Conservation (phyloP, 2,888 invertebrate species). For the Eupithecia pulchellata region DNA sequence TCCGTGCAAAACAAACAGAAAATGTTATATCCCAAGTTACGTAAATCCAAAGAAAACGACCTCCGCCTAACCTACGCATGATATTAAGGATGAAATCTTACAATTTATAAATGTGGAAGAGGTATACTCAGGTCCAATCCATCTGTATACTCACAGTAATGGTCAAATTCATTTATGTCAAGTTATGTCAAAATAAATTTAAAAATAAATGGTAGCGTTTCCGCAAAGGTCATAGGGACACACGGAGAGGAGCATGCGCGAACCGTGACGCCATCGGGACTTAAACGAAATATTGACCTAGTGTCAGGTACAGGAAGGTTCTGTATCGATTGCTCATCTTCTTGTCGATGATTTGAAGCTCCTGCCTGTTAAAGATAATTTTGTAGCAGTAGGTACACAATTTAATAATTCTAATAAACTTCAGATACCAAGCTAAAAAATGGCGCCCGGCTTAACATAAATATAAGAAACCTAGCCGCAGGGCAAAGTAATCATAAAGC, state of each 20-base stretch:
- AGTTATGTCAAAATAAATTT: neutral
- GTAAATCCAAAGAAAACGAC: neutral
- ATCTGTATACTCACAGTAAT: neutral
- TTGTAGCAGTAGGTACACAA: no score
- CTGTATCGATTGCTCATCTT: neutral
- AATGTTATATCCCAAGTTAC: neutral
- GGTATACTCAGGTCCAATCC: neutral
- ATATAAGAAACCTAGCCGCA: no score
- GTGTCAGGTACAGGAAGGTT: conserved; percentile 23
- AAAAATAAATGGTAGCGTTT: conserved; percentile 36
- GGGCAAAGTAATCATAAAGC: no score
- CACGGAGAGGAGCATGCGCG: conserved; percentile 64
- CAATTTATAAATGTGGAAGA: neutral
- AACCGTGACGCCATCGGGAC: conserved; percentile 65
- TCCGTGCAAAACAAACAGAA: neutral
- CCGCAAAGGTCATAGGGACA: conserved; percentile 66
- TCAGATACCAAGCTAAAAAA: no score
- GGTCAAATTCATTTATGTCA: no score
- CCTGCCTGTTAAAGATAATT: no score
- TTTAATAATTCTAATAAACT: no score
- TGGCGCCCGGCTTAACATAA: no score
- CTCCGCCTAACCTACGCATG: neutral
- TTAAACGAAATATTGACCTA: conserved; percentile 71
- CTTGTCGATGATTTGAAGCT: neutral
- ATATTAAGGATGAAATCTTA: neutral